Evolutionary conservation across 53 echinoderm and acorn worm species (phyloP).

Genomic region (Hippasteria phrygiana): DNA sequence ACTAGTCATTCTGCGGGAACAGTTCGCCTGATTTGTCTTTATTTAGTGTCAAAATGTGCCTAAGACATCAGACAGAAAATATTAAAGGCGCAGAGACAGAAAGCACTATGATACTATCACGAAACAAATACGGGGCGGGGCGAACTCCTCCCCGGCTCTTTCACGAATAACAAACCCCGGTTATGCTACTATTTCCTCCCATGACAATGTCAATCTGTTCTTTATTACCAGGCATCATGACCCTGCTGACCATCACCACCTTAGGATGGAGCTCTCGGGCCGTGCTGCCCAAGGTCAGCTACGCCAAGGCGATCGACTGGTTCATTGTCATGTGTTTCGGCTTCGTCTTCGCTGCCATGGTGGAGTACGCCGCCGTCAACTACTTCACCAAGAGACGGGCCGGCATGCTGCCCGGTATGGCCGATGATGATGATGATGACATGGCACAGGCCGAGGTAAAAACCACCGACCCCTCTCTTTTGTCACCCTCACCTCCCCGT

Average conservation of each 20-base stretch:
- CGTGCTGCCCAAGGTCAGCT: slow-evolving; percentile 92
- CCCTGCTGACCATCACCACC: slow-evolving; percentile 93
- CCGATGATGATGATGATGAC: slow-evolving; percentile 91
- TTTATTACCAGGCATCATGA: slow-evolving; percentile 80
- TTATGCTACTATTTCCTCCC: neutral
- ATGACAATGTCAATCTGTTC: slow-evolving; percentile 4
- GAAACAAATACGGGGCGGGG: too few species aligned
- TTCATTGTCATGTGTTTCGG: slow-evolving; percentile 91
- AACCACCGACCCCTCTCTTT: neutral
- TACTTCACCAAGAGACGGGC: slow-evolving; percentile 95
- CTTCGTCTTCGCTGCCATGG: slow-evolving; percentile 86
- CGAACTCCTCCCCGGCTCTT: too few species aligned
- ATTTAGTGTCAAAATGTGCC: too few species aligned
- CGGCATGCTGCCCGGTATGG: slow-evolving; percentile 93
- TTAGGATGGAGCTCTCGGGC: slow-evolving; percentile 89
- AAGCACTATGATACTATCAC: too few species aligned
- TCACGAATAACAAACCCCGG: too few species aligned
- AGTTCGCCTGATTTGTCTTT: too few species aligned
- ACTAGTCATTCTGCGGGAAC: too few species aligned
- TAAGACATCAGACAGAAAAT: too few species aligned
- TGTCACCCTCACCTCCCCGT: neutral
- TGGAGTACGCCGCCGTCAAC: slow-evolving; percentile 94
- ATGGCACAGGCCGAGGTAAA: slow-evolving; percentile 86
- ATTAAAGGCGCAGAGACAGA: too few species aligned
- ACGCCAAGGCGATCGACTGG: slow-evolving; percentile 96